Evolutionary conservation across 1,140 invertebrate genomes (phyloP), one percentile per base, ranked within the genome.

Genomic region (Drosophila auraria): DNA sequence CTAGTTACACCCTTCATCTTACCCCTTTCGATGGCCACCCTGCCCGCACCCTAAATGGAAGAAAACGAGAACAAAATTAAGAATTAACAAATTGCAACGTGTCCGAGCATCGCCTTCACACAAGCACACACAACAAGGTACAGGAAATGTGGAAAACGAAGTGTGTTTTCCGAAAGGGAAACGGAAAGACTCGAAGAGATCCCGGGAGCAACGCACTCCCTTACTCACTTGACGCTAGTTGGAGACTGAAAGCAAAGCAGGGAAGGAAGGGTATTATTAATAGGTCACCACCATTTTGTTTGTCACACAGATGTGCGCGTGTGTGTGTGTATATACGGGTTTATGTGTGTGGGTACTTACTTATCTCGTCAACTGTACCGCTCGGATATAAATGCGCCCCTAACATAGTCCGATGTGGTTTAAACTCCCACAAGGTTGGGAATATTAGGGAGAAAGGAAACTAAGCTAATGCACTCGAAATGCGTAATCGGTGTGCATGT

Each of bases 201-300:
- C 49, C 14, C 11, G 11, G 3, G 8, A 27, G 40, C 14, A 20
- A 51, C 25, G 15, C 15, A 33, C 50, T 42, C 15, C 40, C 50
- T 36, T 57, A 78, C 70, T 82, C 76, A 82, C 82, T 75, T 51
- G 74, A 59, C 44, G 54, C 11, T 56, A 40, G 36, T 50, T 71
- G 70, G 54, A 49, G 77, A 86, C 45, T 73, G 20, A 57, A 25
- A 57, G 44, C 11, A 47, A 33, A 81, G 38, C 30, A 62, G n/a
- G 49, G 33, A 23, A 17, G 49, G 58, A 49, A 49, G 17, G n/a
- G 47, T 62, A 45, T 54, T 72, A 62, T 80, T 62, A 62, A 71
- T 83, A 51, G 66, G 75, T 79, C 70, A 73, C 83, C 80, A 80
- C 83, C 84, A 78, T 68, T 78, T 77, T 59, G 68, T 69, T 57